These are phyloP conservation scores for Zaprionus tsacasi DNA, from an alignment of 1,140 invertebrate genomes.

Conservation along the genomic window DNA sequence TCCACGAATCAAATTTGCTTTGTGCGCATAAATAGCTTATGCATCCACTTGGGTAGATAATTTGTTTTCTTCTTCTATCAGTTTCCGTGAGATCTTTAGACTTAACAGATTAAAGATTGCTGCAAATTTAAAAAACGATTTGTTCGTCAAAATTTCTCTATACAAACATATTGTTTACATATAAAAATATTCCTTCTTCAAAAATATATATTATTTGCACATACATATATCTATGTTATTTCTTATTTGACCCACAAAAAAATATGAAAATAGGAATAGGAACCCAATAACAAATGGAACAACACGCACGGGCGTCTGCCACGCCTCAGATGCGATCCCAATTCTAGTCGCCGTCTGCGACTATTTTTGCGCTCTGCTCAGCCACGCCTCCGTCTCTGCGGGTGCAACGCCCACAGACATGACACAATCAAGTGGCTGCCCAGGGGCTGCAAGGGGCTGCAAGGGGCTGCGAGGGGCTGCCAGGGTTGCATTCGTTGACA, in stretches of 20 bases:
- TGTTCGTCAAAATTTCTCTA: no score
- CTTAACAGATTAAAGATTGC: background rate
- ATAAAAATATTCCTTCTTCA: background rate
- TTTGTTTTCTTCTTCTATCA: no score
- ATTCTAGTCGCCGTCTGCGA: background rate
- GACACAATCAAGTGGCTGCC: constrained; percentile 69
- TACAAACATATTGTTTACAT: no score
- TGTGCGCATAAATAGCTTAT: background rate
- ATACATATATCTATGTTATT: background rate
- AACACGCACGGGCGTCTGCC: background rate
- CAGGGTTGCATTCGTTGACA: constrained; percentile 69
- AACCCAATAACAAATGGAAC: background rate
- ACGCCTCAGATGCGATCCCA: background rate
- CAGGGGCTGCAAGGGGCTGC: constrained; percentile 46
- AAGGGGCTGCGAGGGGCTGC: constrained; percentile 47
- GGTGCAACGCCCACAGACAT: constrained; percentile 42
- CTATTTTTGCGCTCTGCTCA: background rate
- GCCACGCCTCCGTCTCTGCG: background rate
- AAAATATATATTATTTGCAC: background rate
- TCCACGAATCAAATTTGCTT: background rate
- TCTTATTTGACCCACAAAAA: background rate
- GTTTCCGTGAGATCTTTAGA: background rate
- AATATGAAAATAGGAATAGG: no score
- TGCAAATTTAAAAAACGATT: background rate
- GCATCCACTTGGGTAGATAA: no score